Base-by-base conservation (phyloP, 2,888 invertebrate genomes). In the Euzophera pinguis region DNA sequence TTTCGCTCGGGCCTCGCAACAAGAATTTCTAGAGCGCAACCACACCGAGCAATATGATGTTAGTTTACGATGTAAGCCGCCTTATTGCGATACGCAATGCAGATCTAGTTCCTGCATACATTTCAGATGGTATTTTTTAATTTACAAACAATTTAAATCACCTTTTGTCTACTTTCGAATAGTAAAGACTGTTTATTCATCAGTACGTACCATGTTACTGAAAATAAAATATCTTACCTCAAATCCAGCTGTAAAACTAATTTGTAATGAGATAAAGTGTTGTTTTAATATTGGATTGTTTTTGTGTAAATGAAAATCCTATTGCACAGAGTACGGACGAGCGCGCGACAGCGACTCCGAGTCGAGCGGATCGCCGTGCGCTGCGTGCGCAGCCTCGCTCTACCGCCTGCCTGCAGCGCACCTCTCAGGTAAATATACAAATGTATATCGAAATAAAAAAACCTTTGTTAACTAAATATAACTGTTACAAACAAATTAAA, bases 351-450 rank as follows among this genome's bases (percentile, higher is more conserved):
- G 78, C 55, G 86, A 83, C 71, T 82, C 81, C 1, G 83, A 82
- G 73, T 87, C 86, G 45, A 84, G 84, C 63, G 84, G 84, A 8
- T 85, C 86, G 53, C 83, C 83, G 63, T 86, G 86, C 71, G 83
- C 83, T 64, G 83, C 82, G 37, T 85, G 85, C 73, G 78, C 80
- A 54, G 78, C 74, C 49, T 75, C 77, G 60, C 70, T 72, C 45
- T 78, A 79, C 73, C 80, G 79, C 14, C 62, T 71, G 60, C 79
- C 81, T 49, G 76, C 80, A 57, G 75, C 73, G 53, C 71, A 63
- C 47, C 73, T 72, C 29, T 61, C 77, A 32, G 78, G 78, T 77
- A 55, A 27, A n/a, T 9, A 43, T 12, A 22, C 22, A 5, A 3
- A 3, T 22, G 5, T 22, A 5, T 3, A 22, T 22, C 22, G n/a